Percentiles rank a stretch among this genome's conserved stretches.
These are phyloP conservation scores for Neopelma chrysocephalum DNA, from an alignment of 2,797 vertebrate genomes.

Conservation along the genomic window DNA sequence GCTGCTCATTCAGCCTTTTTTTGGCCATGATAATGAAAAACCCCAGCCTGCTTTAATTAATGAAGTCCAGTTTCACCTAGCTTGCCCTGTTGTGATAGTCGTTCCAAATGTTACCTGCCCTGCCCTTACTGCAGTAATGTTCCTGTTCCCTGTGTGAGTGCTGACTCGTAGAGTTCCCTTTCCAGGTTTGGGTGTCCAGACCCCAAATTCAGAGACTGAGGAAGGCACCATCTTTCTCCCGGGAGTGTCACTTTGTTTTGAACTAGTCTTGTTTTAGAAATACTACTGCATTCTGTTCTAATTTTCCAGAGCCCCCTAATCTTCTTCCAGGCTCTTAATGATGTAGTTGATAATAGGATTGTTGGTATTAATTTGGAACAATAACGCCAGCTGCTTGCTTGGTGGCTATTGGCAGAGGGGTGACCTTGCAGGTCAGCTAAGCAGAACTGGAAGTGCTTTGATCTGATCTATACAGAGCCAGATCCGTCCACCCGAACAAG, in stretches of 20 bases:
- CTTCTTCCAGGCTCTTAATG: slow-evolving; percentile 86
- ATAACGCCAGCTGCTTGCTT: slow-evolving; percentile 75
- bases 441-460: slow-evolving; percentile 69
- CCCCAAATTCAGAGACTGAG: neutral
- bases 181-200: neutral
- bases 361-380: slow-evolving; percentile 75
- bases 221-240: neutral
- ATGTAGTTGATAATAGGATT: slow-evolving; percentile 84
- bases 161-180: neutral
- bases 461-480: slow-evolving; percentile 68
- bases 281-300: slow-evolving; percentile 79
- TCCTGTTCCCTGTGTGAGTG: neutral
- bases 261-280: slow-evolving; percentile 61
- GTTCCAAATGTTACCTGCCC: neutral
- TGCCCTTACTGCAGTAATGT: neutral
- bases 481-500: slow-evolving; percentile 17
- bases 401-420: slow-evolving; percentile 68
- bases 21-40: neutral
- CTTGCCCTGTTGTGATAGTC: slow-evolving; percentile 57
- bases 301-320: slow-evolving; percentile 94
- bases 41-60: slow-evolving; percentile 50
- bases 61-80: slow-evolving; percentile 47
- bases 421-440: slow-evolving; percentile 67
- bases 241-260: slow-evolving; percentile 33
- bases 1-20: neutral